Conservation (phyloP, 2,888 invertebrate genomes). For the Epirrhoe alternata region DNA sequence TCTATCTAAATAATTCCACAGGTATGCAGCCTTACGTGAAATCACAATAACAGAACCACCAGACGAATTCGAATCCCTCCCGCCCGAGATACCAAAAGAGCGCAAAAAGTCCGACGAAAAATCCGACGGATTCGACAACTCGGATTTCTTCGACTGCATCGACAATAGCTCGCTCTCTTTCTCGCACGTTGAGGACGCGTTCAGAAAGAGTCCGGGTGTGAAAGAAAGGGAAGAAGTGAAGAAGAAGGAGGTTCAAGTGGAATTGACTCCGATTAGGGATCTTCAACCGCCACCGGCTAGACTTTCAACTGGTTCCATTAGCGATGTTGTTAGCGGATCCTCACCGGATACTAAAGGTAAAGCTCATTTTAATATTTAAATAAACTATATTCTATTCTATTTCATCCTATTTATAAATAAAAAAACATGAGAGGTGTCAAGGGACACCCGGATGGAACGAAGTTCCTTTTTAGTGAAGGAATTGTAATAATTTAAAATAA, state of each 20-base stretch:
- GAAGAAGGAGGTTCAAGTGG: slow-evolving; percentile 58
- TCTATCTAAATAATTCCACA: slow-evolving; percentile 34
- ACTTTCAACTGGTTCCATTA: slow-evolving; percentile 86
- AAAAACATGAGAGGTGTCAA: too few species aligned
- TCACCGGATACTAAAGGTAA: slow-evolving; percentile 86
- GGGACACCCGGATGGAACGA: too few species aligned
- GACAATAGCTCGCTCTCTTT: slow-evolving; percentile 81
- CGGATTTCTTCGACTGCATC: slow-evolving; percentile 82
- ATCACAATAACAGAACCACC: slow-evolving; percentile 87
- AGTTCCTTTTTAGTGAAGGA: too few species aligned
- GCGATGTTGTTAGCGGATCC: slow-evolving; percentile 87
- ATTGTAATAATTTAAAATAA: too few species aligned
- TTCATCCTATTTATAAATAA: too few species aligned
- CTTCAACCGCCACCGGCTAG: slow-evolving; percentile 72
- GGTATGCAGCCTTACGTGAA: slow-evolving; percentile 92
- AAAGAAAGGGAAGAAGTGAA: slow-evolving; percentile 72
- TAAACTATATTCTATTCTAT: too few species aligned
- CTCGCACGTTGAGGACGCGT: slow-evolving; percentile 80
- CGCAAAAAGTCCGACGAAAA: slow-evolving; percentile 81
- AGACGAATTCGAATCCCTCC: slow-evolving; percentile 82
- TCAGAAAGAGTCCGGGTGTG: slow-evolving; percentile 76
- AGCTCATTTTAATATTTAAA: too few species aligned
- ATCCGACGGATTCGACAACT: slow-evolving; percentile 82
- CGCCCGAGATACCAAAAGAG: slow-evolving; percentile 78
- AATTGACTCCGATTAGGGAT: slow-evolving; percentile 52